Base-by-base conservation (phyloP, 2,888 invertebrate species). In the Limulus polyphemus region DNA sequence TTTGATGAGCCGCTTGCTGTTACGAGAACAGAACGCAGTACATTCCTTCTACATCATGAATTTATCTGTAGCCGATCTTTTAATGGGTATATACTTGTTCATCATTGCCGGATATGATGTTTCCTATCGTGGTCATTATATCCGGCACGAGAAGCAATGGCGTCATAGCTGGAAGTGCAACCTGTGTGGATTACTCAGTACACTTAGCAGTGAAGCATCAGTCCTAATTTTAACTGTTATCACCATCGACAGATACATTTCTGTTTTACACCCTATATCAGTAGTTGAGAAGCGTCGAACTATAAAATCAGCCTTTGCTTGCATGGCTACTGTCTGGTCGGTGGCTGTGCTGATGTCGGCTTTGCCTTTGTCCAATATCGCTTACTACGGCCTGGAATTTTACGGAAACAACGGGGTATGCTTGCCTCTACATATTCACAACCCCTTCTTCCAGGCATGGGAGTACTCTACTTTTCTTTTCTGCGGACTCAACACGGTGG, bases 41-140 rank as follows among this genome's bases (percentile, higher is more conserved):
- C 82, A 83, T 67, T 82, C 83, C 0, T 76, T 84, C 32, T 83
- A 83, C 74, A 77, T 84, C 65, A 79, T 81, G 68, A 83, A 83
- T 71, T 75, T 84, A 69, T 82, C 83, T 1, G 75, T 82, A 59
- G 82, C 83, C 49, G 83, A 84, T 72, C 75, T 84, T 9, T 73
- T 83, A 49, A 84, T 84, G 83, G 83, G 83, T 16, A 72, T 82
- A 52, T 84, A 83, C 72, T 74, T 83, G 62, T 78, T 83, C 63
- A 75, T 80, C 51, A 82, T 83, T 62, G 83, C 82, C 10, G 75
- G 76, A 49, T 80, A 80, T 47, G 83, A 83, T 72, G 72, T 75
- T 56, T 71, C 74, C 51, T 78, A 77, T 71, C 77, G 83, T 51
- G 82, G 81, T 1, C 75, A 79, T 55, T 84, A 83, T 70, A 77